Conservation (phyloP, 30 jellyfish, hydroid and myxozoan species). For the Hydractinia symbiolongicarpus region DNA sequence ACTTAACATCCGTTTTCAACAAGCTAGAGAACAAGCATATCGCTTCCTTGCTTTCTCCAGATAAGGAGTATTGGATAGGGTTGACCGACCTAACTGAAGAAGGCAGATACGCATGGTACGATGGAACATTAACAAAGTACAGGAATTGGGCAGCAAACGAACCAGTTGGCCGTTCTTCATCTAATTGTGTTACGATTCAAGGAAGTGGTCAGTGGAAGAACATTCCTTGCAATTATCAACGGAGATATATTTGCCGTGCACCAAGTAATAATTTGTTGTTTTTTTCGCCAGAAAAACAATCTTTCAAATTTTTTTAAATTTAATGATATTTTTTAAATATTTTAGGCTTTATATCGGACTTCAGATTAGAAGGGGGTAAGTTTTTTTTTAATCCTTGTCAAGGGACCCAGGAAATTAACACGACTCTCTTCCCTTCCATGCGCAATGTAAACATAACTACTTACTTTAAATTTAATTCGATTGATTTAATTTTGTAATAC, state of each 20-base stretch:
- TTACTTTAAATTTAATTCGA: no score
- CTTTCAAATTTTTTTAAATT: neutral
- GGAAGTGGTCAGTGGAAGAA: neutral
- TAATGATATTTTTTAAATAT: neutral
- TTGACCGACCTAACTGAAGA: constrained; percentile 9
- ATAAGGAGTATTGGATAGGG: constrained; percentile 3
- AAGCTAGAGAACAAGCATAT: neutral
- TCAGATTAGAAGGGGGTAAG: constrained; percentile 8
- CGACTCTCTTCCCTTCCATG: no score
- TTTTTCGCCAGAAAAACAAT: neutral
- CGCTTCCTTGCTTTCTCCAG: neutral
- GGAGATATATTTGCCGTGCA: neutral
- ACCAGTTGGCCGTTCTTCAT: constrained; percentile 1
- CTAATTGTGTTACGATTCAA: neutral
- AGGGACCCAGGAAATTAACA: no score
- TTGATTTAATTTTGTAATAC: no score
- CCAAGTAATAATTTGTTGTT: neutral
- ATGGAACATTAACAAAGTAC: neutral
- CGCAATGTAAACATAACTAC: no score
- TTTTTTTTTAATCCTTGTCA: neutral
- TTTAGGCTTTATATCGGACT: constrained; percentile 11
- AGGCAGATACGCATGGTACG: constrained; percentile 13
- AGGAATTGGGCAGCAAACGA: constrained; percentile 2
- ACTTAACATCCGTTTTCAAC: neutral
- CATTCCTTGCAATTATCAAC: neutral